Evolutionary conservation across 1,140 invertebrate species (phyloP), one percentile per base, ranked within the genome.

Genomic region (Penaeus indicus): DNA sequence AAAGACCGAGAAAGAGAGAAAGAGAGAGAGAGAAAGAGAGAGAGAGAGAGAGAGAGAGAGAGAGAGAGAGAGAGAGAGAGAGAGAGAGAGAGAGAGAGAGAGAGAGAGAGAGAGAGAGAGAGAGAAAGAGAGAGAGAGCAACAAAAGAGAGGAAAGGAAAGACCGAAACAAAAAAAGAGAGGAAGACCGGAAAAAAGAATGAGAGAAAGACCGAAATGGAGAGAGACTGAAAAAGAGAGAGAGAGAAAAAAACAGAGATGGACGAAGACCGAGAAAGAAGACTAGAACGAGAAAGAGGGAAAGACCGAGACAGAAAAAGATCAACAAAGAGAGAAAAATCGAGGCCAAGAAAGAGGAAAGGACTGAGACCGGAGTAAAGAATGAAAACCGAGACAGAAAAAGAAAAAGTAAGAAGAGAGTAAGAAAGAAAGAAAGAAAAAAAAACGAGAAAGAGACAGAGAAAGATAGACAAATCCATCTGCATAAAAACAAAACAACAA

Each of bases 391-490:
- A n/a, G 72, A 77, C 4, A 42, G 16, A 42, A 25, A 42, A 77
- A 77, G 25, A 16, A 42, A 3, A 77, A 77, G 25, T 1, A 77
- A 5, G 10, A 77, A 77, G 42, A 21, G 3, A 77, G 25, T n/a
- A 77, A n/a, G 11, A 75, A 13, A 75, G 69, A 18, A 75, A 75
- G 72, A 77, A 77, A 77, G 18, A 42, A 42, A 19, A 78, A 54
- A 42, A 54, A 78, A 54, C 42, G 7, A 32, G 25, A 38, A 54
- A 78, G 77, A 78, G 77, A 78, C 38, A n/a, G 77, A 78, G 27
- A 78, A 54, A 42, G 77, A 78, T 27, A 78, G 77, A 42, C 8
- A 19, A 42, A 54, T 47, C 38, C 8, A 38, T 27, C 25, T 21
- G 72, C 13, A 54, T 47, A 25, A 32, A n/a, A 47, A 78, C 21